Percentiles rank a stretch among this genome's conserved stretches.
Conservation (phyloP, 2,888 invertebrate species). For the Drosophila vallismaia region DNA sequence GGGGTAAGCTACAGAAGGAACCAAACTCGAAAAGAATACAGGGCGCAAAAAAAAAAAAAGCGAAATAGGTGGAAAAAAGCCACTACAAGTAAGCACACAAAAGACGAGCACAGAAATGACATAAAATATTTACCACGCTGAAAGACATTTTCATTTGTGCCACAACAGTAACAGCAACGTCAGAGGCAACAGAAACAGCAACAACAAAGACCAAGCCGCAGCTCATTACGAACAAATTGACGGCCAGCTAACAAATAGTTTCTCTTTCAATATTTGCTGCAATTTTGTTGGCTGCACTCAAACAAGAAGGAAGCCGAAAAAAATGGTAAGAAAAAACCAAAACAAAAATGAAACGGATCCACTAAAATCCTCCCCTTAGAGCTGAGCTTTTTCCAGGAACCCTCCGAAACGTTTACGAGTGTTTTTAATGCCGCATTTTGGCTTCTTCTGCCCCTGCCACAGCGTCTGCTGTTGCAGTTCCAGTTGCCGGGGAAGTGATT, state of each 20-base stretch:
- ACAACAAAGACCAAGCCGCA: slow-evolving; percentile 28
- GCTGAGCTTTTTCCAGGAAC: slow-evolving; percentile 7
- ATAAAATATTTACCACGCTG: slow-evolving; percentile 65
- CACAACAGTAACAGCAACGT: slow-evolving; percentile 10
- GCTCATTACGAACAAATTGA: slow-evolving; percentile 58
- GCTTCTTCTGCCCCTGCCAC: slow-evolving; percentile 21
- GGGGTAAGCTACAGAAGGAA: background rate
- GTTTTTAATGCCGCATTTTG: slow-evolving; percentile 59
- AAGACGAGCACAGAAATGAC: slow-evolving; percentile 43
- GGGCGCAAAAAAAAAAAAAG: background rate
- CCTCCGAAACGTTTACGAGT: slow-evolving; percentile 48
- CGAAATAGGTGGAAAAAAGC: slow-evolving; percentile 13
- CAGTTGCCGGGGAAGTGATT: slow-evolving; percentile 53
- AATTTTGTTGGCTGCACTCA: slow-evolving; percentile 34
- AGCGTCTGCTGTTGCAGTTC: slow-evolving; percentile 7
- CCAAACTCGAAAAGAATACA: slow-evolving; percentile 1
- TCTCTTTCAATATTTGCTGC: slow-evolving; percentile 50
- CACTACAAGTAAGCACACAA: slow-evolving; percentile 33
- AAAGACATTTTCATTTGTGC: slow-evolving; percentile 66
- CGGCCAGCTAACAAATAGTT: slow-evolving; percentile 56
- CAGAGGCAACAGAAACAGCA: background rate
- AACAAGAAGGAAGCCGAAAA: background rate
- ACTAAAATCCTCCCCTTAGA: slow-evolving; percentile 11
- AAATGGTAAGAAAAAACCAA: background rate
- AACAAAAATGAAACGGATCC: slow-evolving; percentile 8